Conservation (phyloP, 2,113 vertebrate genomes). For the Mystacornis crossleyi region DNA sequence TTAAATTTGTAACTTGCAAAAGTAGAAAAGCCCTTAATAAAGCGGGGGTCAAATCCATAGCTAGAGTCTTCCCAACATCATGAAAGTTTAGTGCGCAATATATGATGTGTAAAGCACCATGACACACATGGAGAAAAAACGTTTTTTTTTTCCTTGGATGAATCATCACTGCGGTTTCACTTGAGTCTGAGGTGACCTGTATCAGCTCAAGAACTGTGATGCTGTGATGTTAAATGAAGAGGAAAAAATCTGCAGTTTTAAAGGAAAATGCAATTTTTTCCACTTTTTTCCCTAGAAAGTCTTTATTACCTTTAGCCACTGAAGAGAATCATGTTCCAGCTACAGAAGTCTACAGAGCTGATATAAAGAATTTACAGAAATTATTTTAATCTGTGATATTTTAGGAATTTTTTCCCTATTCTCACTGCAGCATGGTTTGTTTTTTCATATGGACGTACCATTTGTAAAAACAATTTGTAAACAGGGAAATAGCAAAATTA, state of each 20-base stretch:
- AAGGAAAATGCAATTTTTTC: neutral
- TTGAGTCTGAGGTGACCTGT: neutral
- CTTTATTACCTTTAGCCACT: neutral
- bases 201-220: neutral
- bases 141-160: neutral
- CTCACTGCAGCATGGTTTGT: neutral
- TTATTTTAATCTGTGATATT: neutral
- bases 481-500: conserved; percentile 8
- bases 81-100: neutral
- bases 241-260: neutral
- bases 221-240: neutral
- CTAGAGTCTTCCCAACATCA: neutral
- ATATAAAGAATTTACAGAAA: neutral
- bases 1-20: neutral
- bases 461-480: conserved; percentile 14
- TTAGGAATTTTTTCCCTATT: neutral
- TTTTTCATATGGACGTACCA: neutral
- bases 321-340: neutral
- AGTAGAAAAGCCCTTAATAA: neutral
- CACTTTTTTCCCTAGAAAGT: neutral
- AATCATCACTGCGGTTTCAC: neutral
- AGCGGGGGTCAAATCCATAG: neutral
- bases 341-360: neutral
- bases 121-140: rapidly evolving
- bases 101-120: neutral